phyloP scores from a whole-genome alignment of 2,797 vertebrate genomes.

The Parauchenoglanis ngamensis region DNA sequence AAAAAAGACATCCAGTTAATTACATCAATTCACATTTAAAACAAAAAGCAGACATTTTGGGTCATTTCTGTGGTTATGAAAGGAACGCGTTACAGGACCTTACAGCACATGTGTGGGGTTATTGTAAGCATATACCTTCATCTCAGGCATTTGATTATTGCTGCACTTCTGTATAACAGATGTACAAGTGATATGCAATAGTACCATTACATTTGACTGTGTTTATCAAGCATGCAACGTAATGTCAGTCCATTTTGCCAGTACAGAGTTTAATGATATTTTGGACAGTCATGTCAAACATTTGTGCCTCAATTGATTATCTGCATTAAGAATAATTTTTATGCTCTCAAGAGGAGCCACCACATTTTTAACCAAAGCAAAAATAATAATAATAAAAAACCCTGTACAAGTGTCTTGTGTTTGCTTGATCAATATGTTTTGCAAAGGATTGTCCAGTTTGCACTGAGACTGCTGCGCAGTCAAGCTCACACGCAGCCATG shows the following conservation, averaged over 20 bases:
- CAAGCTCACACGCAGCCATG: not conserved
- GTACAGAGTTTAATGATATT: not conserved
- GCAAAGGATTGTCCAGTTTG: not conserved
- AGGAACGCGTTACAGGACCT: not conserved
- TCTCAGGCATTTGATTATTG: constrained; percentile 24
- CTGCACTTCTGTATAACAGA: constrained; percentile 35
- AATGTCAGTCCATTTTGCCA: constrained; percentile 11
- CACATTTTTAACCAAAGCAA: constrained; percentile 31
- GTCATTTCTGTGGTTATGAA: not conserved
- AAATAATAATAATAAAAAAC: not conserved
- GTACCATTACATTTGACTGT: constrained; percentile 29
- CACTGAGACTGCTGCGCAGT: no score
- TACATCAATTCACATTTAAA: not conserved
- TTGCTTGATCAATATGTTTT: not conserved
- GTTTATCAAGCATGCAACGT: constrained; percentile 11
- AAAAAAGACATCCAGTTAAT: not conserved
- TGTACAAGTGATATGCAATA: constrained; percentile 50
- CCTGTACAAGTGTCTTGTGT: not conserved
- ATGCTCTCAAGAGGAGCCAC: not conserved
- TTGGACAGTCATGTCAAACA: constrained; percentile 15
- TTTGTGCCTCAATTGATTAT: constrained; percentile 27
- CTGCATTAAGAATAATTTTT: constrained; percentile 3
- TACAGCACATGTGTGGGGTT: not conserved
- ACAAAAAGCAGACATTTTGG: not conserved
- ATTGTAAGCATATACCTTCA: not conserved